These are phyloP conservation scores for Ctenoplectra terminalis DNA, from an alignment of 1,140 invertebrate genomes.

Conservation along the genomic window DNA sequence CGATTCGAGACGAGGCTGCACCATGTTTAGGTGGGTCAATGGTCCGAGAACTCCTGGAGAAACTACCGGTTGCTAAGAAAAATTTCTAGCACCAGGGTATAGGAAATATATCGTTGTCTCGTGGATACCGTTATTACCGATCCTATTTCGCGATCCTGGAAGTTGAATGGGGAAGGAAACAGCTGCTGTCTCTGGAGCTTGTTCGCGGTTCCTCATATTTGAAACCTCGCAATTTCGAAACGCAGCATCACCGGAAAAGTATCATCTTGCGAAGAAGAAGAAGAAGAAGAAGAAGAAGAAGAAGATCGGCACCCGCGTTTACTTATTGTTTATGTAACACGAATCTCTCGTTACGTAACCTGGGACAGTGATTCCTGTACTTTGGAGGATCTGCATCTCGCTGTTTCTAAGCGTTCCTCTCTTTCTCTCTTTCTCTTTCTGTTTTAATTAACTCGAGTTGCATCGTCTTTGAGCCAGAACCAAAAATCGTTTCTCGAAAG, in stretches of 20 bases:
- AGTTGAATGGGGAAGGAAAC: conserved; percentile 17
- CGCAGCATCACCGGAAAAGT: too few species aligned
- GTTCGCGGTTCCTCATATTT: background rate
- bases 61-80: conserved; percentile 26
- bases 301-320: too few species aligned
- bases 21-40: conserved; percentile 50
- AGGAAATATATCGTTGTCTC: conserved; percentile 31
- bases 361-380: background rate
- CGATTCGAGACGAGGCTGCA: conserved; percentile 35
- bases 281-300: too few species aligned
- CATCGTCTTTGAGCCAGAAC: too few species aligned
- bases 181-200: too few species aligned
- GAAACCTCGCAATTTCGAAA: background rate
- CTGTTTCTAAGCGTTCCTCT: background rate
- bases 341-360: conserved; percentile 14
- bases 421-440: background rate
- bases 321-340: conserved; percentile 11
- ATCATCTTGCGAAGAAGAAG: background rate
- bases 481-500: background rate
- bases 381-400: background rate
- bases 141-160: conserved; percentile 43
- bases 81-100: background rate
- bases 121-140: conserved; percentile 43
- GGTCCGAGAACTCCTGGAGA: conserved; percentile 29
- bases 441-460: conserved; percentile 1